Base-by-base conservation (phyloP, 2,888 invertebrate species). In the Labia minor region DNA sequence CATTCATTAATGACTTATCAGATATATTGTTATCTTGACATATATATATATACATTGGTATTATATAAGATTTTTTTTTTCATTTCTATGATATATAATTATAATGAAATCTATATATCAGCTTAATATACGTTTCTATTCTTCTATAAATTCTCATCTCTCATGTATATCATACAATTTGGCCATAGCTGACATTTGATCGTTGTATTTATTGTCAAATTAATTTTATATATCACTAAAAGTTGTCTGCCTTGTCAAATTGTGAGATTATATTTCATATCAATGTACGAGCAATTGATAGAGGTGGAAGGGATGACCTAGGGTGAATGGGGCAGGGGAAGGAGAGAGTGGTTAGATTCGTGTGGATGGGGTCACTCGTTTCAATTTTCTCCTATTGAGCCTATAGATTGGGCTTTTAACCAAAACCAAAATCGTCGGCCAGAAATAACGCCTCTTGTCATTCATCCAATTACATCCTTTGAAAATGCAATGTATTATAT, bases 391-490 rank as follows among this genome's bases (percentile, higher is more conserved):
- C 3, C 49, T 49, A 49, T 49, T 49, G 49, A 14, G n/a, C 49
- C 49, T 14, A 49, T 49, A 49, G 14, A 49, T 49, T 49, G 49
- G 49, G 49, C 49, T 49, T 49, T 49, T 49, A 49, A 49, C 49
- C 49, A 49, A 49, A 11, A 49, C 49, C 49, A 14, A 26, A 49
- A 49, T 49, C 49, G 16, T 14, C 16, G 49, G 16, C 49, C 49
- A 49, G 49, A 49, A 49, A 49, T 49, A 49, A 49, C 49, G 49
- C 49, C 49, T 49, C 49, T 49, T 49, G 49, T 49, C 49, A 49
- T 49, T 49, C 49, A 49, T n/a, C 49, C 49, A 49, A 49, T 49
- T 49, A 49, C n/a, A n/a, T 49, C 49, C 16, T 49, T 49, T 16
- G 16, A n/a, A 16, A 49, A n/a, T n/a, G n/a, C n/a, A n/a, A n/a